Evolutionary conservation across 2,888 invertebrate species (phyloP).

Genomic region (Camptogramma bilineatum): DNA sequence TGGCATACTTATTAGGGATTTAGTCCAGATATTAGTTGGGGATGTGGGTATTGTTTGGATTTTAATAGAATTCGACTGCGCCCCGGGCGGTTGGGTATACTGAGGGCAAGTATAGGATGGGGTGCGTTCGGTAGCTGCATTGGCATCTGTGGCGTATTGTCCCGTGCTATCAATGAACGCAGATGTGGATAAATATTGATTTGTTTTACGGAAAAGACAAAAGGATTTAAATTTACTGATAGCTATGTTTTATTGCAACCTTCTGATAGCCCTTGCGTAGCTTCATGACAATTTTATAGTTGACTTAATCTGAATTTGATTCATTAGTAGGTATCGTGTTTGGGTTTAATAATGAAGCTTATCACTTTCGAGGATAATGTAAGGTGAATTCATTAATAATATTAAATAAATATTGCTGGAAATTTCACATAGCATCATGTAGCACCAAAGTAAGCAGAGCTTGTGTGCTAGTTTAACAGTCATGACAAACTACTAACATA

Average conservation of each 20-base stretch:
- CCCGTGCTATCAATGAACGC: constrained; percentile 48
- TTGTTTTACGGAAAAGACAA: constrained; percentile 35
- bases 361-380: no score
- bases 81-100: constrained; percentile 79
- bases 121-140: constrained; percentile 53
- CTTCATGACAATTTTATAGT: not conserved
- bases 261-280: not conserved
- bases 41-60: constrained; percentile 83
- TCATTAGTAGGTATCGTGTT: not conserved
- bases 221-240: constrained; percentile 2
- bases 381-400: no score
- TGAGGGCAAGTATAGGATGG: constrained; percentile 31
- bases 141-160: constrained; percentile 65
- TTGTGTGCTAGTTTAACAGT: no score
- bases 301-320: not conserved
- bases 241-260: not conserved
- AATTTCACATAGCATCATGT: no score
- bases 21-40: constrained; percentile 86
- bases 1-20: constrained; percentile 86
- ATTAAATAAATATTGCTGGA: no score
- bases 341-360: no score
- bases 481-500: no score
- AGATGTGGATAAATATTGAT: constrained; percentile 46
- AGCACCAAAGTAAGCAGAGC: no score
- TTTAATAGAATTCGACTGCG: constrained; percentile 82